Evolutionary conservation across 2,797 vertebrate species (phyloP), one percentile per base, ranked within the genome.

Genomic region (Sebastiscus tertius): DNA sequence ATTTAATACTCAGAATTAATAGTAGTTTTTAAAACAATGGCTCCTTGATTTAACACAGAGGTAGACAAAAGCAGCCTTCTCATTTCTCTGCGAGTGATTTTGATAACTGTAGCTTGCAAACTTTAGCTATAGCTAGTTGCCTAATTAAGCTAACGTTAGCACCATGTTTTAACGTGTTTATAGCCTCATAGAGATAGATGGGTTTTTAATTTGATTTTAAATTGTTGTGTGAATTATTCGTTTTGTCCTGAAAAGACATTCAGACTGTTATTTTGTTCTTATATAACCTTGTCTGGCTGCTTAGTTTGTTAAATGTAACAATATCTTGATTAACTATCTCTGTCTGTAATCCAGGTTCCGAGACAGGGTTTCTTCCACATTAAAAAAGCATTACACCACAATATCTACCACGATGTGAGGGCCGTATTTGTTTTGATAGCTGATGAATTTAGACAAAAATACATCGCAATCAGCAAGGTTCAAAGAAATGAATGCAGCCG

Each of bases 371-470:
- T 73, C 9, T 71, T 78, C 75, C 72, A 88, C 58, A 85, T 85
- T 85, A 81, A 84, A 82, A 72, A 62, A 29, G 24, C 46, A 81
- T 80, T 55, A 54, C 6, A 60, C 13, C 16, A 80, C 73, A 74
- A 72, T 58, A 64, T 39, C 14, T 13, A 39, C 42, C 61, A 58
- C 60, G 62, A 31, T 31, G 60, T 39, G 22, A 75, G 69, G 26
- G 56, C 29, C 39, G 31, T 71, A 52, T 81, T 90, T 90, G 62
- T 85, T 90, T 82, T 76, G 22, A 76, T n/a, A 67, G 75, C 55
- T 72, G 66, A 79, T 83, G 54, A 77, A 85, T 56, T 82, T 77
- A 73, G 39, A 77, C 52, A 72, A 74, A 83, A 79, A 42, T 77
- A 29, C 33, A 18, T 24, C 0, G 11, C 83, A 90, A 90, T 87